Conservation (phyloP, 2,113 vertebrate species). For the Myotis lucifugus region DNA sequence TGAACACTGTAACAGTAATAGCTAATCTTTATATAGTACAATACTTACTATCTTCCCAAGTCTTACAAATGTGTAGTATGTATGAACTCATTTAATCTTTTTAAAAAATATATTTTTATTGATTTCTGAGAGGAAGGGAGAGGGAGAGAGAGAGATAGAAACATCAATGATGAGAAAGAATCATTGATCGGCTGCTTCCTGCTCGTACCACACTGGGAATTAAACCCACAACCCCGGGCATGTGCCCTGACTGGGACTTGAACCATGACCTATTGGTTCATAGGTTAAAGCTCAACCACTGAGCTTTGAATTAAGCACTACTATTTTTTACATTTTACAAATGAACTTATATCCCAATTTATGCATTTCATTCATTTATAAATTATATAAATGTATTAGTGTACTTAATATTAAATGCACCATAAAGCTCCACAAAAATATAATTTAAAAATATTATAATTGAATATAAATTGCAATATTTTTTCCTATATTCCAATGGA, state of each 20-base stretch:
- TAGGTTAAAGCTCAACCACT: no score
- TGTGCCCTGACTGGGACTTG: no score
- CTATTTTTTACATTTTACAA: constrained; percentile 22
- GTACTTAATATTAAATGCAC: neutral
- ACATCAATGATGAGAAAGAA: no score
- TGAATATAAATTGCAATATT: neutral
- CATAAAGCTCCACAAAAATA: neutral
- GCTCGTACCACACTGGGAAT: no score
- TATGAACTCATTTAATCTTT: neutral
- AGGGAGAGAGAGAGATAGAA: no score
- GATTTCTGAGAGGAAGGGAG: no score
- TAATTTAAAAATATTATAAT: neutral
- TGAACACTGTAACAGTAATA: neutral
- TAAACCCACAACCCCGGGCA: no score
- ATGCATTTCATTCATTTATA: neutral
- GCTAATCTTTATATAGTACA: neutral
- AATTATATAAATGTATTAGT: neutral
- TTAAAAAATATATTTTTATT: no score
- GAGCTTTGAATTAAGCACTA: neutral
- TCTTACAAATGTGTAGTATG: neutral
- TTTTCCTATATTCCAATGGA: neutral
- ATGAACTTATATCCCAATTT: neutral
- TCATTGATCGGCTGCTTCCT: no score
- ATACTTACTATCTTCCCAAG: neutral
- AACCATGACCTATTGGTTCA: no score